Conservation (phyloP, 2,888 invertebrate genomes). For the Mantis religiosa region DNA sequence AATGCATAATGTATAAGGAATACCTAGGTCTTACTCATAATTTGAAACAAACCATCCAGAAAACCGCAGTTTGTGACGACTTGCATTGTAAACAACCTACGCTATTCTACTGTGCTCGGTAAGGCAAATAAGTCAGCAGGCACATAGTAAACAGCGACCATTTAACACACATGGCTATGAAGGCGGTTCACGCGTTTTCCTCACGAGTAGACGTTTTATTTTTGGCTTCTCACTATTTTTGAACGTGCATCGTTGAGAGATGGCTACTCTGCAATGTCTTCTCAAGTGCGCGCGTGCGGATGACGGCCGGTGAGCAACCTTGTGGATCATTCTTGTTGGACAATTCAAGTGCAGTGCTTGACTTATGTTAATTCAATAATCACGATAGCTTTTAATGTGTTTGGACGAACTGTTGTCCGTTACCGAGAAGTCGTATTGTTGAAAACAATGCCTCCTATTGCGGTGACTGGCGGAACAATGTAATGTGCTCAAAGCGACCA, state of each 20-base stretch:
- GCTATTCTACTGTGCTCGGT: too few relatives aligned
- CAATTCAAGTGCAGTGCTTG: neutral
- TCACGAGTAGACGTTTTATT: constrained; percentile 1
- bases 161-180: neutral
- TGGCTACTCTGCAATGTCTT: constrained; percentile 37
- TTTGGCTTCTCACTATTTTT: constrained; percentile 39
- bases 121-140: neutral
- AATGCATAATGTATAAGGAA: too few relatives aligned
- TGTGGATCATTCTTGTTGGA: neutral
- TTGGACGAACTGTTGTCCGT: neutral
- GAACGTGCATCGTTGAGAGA: constrained; percentile 39
- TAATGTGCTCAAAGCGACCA: neutral
- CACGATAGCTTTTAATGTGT: neutral
- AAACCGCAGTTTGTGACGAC: too few relatives aligned
- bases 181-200: neutral
- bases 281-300: neutral
- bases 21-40: too few relatives aligned
- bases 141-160: neutral
- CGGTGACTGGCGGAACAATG: neutral
- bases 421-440: neutral
- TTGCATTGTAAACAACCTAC: too few relatives aligned
- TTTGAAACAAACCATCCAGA: too few relatives aligned
- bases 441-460: neutral
- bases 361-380: neutral
- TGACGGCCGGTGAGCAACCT: neutral